Evolutionary conservation across 2,888 invertebrate species (phyloP), one percentile per base, ranked within the genome.

Genomic region (Lepeophtheirus nordmannii): DNA sequence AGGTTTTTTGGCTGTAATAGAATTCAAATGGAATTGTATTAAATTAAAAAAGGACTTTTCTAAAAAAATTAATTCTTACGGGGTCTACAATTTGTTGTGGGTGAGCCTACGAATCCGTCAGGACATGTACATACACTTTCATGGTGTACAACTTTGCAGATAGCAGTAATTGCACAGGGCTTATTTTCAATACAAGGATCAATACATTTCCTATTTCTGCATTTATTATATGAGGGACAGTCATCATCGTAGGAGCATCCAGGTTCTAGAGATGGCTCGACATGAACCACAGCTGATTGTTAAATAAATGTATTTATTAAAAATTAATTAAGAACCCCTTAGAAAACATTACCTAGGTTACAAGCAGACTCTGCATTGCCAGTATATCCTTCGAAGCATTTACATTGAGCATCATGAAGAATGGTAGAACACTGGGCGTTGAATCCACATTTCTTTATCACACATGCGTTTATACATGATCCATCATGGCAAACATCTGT

Each of bases 181-280:
- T 63, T 56, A 12, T 56, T 11, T 37, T 53, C 53, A 72, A 86
- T 85, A 75, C 91, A 91, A 14, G 90, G 89, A 72, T 87, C 86
- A 70, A 87, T 81, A 73, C 92, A 92, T 70, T 87, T 83, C 72
- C 89, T 80, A 73, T 89, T 89, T 56, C 90, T 82, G 73, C 92
- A 92, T 11, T 89, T 84, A 74, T 90, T 87, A 69, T 81, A 82
- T 61, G 82, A 82, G 8, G 81, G 79, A 73, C 92, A 92, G 70
- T 91, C 89, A 68, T 80, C 80, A 73, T 92, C 88, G 11, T 83
- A 79, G 20, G 83, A 82, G 73, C 92, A 92, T 61, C 87, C 87
- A 8, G 84, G 77, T n/a, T 76, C 74, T 8, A 67, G 53, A 17
- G 46, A 22, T 23, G 58, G 56, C 23, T 67, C 30, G 8, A 46